Conservation (phyloP, 2,797 vertebrate genomes). For the Ceryle rudis region DNA sequence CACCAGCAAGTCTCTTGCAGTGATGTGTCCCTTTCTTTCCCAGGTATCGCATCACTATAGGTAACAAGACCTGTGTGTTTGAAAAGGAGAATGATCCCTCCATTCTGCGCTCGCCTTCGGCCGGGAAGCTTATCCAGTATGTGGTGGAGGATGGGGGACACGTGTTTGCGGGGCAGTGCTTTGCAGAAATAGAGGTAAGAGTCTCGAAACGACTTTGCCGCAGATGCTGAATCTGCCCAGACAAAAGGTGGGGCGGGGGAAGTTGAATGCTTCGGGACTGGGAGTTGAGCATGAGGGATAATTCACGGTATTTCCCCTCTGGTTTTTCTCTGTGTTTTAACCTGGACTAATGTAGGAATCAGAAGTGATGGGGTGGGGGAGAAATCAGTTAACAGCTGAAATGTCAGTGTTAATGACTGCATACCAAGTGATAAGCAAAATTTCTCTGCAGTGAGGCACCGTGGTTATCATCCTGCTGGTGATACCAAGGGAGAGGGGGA, state of each 20-base stretch:
- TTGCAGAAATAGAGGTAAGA: conserved; percentile 95
- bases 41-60: conserved; percentile 98
- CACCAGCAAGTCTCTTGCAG: neutral
- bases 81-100: conserved; percentile 98
- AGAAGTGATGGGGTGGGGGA: neutral
- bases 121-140: conserved; percentile 97
- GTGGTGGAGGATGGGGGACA: conserved; percentile 97
- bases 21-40: neutral
- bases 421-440: neutral
- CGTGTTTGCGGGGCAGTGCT: conserved; percentile 95
- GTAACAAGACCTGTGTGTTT: conserved; percentile 99
- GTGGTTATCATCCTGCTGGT: neutral
- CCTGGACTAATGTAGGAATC: neutral
- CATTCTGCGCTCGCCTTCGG: conserved; percentile 92
- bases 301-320: neutral
- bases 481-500: neutral
- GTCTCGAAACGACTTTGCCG: neutral
- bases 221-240: neutral
- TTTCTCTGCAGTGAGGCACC: neutral
- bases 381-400: neutral
- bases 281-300: fast-evolving
- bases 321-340: neutral
- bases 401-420: neutral
- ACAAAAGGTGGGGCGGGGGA: neutral
- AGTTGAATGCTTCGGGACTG: neutral